Percentiles rank a stretch among this genome's conserved stretches.
phyloP scores from a whole-genome alignment of 1,140 invertebrate species.

The Drosophila fuyamai region DNA sequence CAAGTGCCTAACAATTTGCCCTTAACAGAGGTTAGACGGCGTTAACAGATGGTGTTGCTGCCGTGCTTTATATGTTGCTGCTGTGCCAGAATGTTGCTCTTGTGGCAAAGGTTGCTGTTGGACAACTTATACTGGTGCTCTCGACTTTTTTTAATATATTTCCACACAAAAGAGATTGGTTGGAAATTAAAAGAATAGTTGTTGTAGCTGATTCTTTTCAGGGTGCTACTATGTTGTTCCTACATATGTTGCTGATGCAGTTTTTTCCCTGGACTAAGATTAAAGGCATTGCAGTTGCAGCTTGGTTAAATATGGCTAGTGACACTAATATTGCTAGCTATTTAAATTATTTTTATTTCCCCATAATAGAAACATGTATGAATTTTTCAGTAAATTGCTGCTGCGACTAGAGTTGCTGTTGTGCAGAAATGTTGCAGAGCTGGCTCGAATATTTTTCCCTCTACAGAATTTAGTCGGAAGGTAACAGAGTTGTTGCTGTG shows the following conservation, averaged over 20 bases:
- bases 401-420: too few relatives aligned
- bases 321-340: not conserved
- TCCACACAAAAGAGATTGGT: too few relatives aligned
- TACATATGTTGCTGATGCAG: not conserved
- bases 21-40: constrained; percentile 33
- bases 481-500: constrained; percentile 8
- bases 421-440: not conserved
- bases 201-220: too few relatives aligned
- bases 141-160: too few relatives aligned
- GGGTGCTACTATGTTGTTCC: too few relatives aligned
- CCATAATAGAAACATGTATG: too few relatives aligned
- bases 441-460: not conserved
- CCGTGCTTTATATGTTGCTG: not conserved
- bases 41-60: constrained; percentile 8
- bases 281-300: too few relatives aligned
- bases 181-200: too few relatives aligned
- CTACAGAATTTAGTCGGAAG: not conserved
- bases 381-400: too few relatives aligned
- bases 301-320: too few relatives aligned
- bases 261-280: too few relatives aligned
- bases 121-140: not conserved
- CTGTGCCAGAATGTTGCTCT: not conserved
- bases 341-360: not conserved
- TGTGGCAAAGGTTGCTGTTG: constrained; percentile 1
- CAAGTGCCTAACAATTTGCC: constrained; percentile 26